Evolutionary conservation across 2,888 invertebrate genomes (phyloP).

Genomic region (Hydrotaea cyrtoneurina): DNA sequence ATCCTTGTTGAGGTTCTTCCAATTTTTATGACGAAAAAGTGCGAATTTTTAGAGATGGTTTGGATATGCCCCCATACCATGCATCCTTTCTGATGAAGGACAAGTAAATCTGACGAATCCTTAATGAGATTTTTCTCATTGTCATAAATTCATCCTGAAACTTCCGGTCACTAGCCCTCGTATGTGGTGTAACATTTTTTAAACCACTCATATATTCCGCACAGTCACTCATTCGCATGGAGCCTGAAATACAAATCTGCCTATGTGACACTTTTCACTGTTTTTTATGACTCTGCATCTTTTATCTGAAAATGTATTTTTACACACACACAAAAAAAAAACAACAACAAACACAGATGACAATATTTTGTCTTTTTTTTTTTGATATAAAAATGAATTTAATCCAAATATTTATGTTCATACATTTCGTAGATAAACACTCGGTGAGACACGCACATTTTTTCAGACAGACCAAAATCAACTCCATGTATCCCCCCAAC

Average conservation of each 20-base stretch:
- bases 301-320: slow-evolving; percentile 45
- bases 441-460: slow-evolving; percentile 38
- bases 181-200: no score
- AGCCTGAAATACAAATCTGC: slow-evolving; percentile 46
- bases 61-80: no score
- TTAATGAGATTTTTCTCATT: no score
- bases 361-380: background rate
- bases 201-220: background rate
- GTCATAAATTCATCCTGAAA: no score
- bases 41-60: no score
- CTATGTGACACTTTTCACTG: slow-evolving; percentile 55
- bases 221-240: slow-evolving; percentile 21
- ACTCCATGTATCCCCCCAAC: slow-evolving; percentile 45
- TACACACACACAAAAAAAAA: background rate
- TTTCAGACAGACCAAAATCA: background rate
- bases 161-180: no score
- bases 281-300: slow-evolving; percentile 46
- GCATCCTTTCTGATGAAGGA: no score
- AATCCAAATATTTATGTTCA: slow-evolving; percentile 65
- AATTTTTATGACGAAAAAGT: no score
- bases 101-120: no score
- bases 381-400: slow-evolving; percentile 38
- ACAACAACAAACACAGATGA: background rate
- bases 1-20: no score
- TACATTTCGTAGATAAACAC: slow-evolving; percentile 53